phyloP scores from a whole-genome alignment of 1,140 invertebrate genomes.

The Octopus sinensis region DNA sequence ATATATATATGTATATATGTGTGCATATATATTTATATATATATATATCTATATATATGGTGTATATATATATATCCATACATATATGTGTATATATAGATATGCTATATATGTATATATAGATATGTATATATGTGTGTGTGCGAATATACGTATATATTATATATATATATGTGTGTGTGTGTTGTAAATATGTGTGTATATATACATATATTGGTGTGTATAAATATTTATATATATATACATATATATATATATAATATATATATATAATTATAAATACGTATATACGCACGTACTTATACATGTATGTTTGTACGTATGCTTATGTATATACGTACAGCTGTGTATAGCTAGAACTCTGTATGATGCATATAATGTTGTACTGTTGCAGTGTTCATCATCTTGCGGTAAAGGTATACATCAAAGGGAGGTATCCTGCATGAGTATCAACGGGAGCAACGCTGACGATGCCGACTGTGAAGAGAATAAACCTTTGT shows the following conservation, averaged over 20 bases:
- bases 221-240: neutral
- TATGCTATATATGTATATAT: too few species aligned
- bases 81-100: too few species aligned
- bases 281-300: neutral
- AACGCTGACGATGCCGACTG: constrained; percentile 52
- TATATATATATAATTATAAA: neutral
- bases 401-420: constrained; percentile 64
- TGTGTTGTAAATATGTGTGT: too few species aligned
- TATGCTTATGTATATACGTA: constrained; percentile 2
- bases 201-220: too few species aligned
- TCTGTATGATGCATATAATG: neutral
- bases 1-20: too few species aligned
- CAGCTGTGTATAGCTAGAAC: neutral
- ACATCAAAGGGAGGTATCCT: constrained; percentile 63
- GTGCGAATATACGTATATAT: too few species aligned
- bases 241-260: constrained; percentile 2
- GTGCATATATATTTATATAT: too few species aligned
- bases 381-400: constrained; percentile 61
- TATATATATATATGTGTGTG: too few species aligned
- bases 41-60: too few species aligned
- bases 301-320: neutral
- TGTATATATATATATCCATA: too few species aligned
- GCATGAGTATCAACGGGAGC: constrained; percentile 59
- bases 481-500: constrained; percentile 42
- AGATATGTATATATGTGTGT: too few species aligned